phyloP scores from a whole-genome alignment of 2,888 invertebrate species.

The Itoplectis maculator region DNA sequence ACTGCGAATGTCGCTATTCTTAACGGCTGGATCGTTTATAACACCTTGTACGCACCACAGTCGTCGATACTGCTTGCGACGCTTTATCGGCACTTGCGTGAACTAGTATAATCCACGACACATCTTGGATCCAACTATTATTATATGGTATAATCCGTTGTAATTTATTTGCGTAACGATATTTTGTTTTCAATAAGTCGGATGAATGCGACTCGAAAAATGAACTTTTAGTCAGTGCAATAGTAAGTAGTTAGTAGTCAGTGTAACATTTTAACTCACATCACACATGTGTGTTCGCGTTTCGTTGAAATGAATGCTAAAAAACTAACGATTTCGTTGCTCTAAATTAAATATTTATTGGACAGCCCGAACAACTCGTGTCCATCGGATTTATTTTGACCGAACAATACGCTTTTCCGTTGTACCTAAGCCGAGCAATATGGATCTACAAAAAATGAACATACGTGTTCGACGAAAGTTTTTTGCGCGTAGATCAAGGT shows the following conservation, averaged over 20 bases:
- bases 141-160: neutral
- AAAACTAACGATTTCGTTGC: too few species aligned
- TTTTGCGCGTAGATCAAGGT: conserved; percentile 30
- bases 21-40: conserved; percentile 7
- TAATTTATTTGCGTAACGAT: neutral
- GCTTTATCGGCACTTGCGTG: neutral
- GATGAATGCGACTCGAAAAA: too few species aligned
- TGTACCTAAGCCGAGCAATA: neutral
- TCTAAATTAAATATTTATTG: too few species aligned
- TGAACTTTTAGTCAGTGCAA: too few species aligned
- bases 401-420: neutral
- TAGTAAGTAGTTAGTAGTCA: too few species aligned
- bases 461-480: conserved; percentile 24
- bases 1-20: conserved; percentile 14
- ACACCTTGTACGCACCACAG: neutral
- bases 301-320: neutral
- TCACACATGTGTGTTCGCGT: too few species aligned
- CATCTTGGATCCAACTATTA: neutral
- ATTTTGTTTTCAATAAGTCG: neutral
- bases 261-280: too few species aligned
- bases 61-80: neutral
- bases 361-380: too few species aligned
- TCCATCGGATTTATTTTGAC: neutral
- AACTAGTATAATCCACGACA: neutral
- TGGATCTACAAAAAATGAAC: conserved; percentile 22